phyloP scores from a whole-genome alignment of 2,888 invertebrate species.

The Apodemia zela region DNA sequence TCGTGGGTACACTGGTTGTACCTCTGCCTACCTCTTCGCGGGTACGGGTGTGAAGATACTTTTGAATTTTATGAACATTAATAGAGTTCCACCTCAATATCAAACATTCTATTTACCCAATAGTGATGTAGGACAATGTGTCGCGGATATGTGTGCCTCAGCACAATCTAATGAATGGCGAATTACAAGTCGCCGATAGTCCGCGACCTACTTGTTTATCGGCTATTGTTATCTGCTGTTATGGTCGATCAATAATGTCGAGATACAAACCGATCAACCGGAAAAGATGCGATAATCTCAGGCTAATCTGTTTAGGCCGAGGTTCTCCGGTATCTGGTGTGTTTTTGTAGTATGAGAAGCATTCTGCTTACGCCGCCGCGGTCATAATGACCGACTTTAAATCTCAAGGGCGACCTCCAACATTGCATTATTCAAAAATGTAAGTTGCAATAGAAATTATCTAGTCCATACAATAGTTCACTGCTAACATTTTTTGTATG shows the following conservation, averaged over 20 bases:
- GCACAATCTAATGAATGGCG: constrained; percentile 11
- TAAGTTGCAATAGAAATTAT: neutral
- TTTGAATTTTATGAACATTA: no score
- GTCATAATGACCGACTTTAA: neutral
- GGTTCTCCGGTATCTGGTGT: neutral
- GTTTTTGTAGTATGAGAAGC: neutral
- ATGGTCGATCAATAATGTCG: constrained; percentile 8
- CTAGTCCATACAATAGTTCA: no score
- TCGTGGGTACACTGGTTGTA: no score
- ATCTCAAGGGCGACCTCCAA: neutral
- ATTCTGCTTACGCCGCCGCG: neutral
- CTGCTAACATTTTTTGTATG: no score
- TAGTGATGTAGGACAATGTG: neutral
- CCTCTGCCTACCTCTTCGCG: no score
- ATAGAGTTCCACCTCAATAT: no score
- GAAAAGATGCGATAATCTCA: constrained; percentile 2
- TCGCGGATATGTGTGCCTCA: neutral
- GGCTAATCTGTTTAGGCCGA: neutral
- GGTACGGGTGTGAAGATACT: no score
- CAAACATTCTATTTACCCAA: neutral
- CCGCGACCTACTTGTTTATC: constrained; percentile 15
- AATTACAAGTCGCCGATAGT: constrained; percentile 2
- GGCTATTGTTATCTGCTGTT: constrained; percentile 12
- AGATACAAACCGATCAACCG: constrained; percentile 7
- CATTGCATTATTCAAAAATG: neutral